These are phyloP conservation scores for Cotesia glomerata DNA, from an alignment of 1,140 invertebrate genomes.

Conservation along the genomic window DNA sequence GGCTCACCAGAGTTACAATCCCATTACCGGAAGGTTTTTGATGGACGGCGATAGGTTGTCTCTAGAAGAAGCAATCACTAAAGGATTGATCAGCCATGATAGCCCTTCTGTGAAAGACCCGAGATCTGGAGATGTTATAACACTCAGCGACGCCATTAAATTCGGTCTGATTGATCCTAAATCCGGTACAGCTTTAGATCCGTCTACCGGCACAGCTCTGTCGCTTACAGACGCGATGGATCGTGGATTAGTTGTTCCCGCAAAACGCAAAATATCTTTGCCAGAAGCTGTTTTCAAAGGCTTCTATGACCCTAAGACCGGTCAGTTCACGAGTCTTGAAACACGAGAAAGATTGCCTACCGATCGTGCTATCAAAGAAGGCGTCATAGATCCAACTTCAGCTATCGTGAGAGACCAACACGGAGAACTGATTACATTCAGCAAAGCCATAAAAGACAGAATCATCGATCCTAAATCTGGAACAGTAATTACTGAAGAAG, in stretches of 20 bases:
- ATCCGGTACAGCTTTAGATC: conserved; percentile 79
- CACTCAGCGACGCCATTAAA: conserved; percentile 81
- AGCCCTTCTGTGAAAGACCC: conserved; percentile 84
- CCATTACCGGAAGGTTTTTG: conserved; percentile 75
- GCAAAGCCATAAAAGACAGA: conserved; percentile 79
- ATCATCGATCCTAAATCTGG: conserved; percentile 81
- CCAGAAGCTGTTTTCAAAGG: conserved; percentile 87
- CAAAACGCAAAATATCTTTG: conserved; percentile 81
- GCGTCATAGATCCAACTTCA: conserved; percentile 80
- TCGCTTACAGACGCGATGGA: conserved; percentile 81
- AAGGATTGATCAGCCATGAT: conserved; percentile 75
- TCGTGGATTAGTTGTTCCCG: conserved; percentile 79
- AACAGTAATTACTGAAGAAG: conserved; percentile 68
- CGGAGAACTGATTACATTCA: conserved; percentile 79
- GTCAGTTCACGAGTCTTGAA: conserved; percentile 73
- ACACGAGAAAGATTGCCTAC: conserved; percentile 77
- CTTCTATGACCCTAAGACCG: conserved; percentile 77
- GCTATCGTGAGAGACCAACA: conserved; percentile 71
- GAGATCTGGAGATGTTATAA: conserved; percentile 77
- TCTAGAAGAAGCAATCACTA: conserved; percentile 79
- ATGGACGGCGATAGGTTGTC: conserved; percentile 77
- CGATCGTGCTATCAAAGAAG: conserved; percentile 77
- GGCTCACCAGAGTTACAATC: conserved; percentile 81
- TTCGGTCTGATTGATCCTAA: conserved; percentile 81
- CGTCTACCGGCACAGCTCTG: conserved; percentile 74